Evolutionary conservation across 2,113 vertebrate species (phyloP).

Genomic region (Ictidomys tridecemlineatus): DNA sequence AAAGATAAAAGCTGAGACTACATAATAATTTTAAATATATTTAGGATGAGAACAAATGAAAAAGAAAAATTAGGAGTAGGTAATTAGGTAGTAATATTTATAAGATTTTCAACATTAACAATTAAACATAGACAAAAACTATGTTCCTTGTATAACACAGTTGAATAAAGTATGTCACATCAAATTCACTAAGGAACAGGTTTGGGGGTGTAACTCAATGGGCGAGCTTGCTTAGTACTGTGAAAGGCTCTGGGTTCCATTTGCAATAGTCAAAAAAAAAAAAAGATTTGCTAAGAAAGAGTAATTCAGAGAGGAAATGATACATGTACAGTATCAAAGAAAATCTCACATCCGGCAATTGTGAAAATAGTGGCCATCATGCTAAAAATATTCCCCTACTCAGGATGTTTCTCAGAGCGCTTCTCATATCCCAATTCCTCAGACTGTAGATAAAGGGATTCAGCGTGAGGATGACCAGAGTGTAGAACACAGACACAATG

Average conservation of each 20-base stretch:
- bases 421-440: conserved; percentile 71
- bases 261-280: neutral
- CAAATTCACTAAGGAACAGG: neutral
- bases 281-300: neutral
- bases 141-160: neutral
- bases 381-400: neutral
- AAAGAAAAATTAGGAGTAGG: neutral
- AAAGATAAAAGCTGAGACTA: neutral
- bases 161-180: neutral
- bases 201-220: neutral
- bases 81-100: neutral
- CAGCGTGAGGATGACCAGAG: conserved; percentile 59
- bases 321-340: neutral
- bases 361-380: neutral
- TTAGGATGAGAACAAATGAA: neutral
- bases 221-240: neutral
- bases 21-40: neutral
- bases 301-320: neutral
- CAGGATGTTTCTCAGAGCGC: conserved; percentile 47
- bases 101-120: neutral
- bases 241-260: neutral
- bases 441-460: conserved; percentile 80
- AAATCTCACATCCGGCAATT: neutral
- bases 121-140: neutral
- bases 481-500: conserved; percentile 72